Evolutionary conservation across 2,113 vertebrate genomes (phyloP), one percentile per base, ranked within the genome.

Genomic region (Hippocampus mohnikei): DNA sequence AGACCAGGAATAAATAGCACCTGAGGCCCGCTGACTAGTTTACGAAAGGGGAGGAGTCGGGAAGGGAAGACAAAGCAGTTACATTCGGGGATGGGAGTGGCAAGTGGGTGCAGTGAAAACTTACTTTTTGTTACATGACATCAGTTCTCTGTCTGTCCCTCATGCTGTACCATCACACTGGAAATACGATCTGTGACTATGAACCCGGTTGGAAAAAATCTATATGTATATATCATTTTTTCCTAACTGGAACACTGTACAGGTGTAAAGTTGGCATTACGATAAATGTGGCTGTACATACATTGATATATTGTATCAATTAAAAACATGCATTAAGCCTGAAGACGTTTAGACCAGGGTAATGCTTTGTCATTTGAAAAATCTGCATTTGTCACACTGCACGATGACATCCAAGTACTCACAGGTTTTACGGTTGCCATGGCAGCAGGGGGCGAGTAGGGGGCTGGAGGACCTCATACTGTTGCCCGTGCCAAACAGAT

Each of bases 221-320:
- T 94, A 69, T 86, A 90, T 93, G 90, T 73, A 89, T 37, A 37
- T 37, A 37, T 37, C 33, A 33, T 37, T 37, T 37, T 6, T 33
- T 37, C 33, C 91, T 90, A 88, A 90, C 90, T 88, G 91, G 91
- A 94, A 93, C 84, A 89, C 85, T 94, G 93, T 94, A 94, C 90
- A 94, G 93, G 90, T 94, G 92, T 93, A 94, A 95, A 95, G 93
- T 93, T 90, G 93, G 84, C 94, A 93, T 93, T 92, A 91, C 90
- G 94, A 93, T 48, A 68, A 93, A 92, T 92, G 93, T 91, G 94
- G 93, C 92, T 96, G 95, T 96, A 95, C 91, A 96, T 94, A 95
- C 75, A 84, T 82, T 94, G 93, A 96, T 94, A 95, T 76, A 84
- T 82, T 94, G 93, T 94, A 94, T 85, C 88, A 88, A 94, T 90